phyloP scores from a whole-genome alignment of 2,888 invertebrate genomes.

The Aplocera efformata region DNA sequence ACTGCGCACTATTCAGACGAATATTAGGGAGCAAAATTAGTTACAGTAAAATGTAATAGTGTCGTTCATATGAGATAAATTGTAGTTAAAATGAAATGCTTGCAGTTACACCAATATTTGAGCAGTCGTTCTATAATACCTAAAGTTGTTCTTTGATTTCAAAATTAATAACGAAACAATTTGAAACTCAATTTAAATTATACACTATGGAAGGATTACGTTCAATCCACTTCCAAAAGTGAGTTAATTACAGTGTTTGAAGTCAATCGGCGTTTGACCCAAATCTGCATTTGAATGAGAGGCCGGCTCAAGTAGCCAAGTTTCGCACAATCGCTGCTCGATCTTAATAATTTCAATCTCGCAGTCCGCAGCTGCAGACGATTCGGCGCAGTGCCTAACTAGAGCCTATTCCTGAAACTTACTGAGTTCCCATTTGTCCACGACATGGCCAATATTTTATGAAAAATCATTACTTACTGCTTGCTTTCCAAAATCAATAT shows the following conservation, averaged over 20 bases:
- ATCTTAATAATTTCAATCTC: constrained; percentile 75
- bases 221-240: constrained; percentile 57
- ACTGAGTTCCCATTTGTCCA: too few relatives aligned
- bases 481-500: too few relatives aligned
- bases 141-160: constrained; percentile 2
- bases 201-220: constrained; percentile 34
- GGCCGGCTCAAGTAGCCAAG: constrained; percentile 55
- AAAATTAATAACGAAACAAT: constrained; percentile 9
- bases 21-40: too few relatives aligned
- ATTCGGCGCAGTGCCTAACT: background rate
- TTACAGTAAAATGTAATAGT: too few relatives aligned
- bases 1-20: too few relatives aligned
- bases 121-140: too few relatives aligned
- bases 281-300: constrained; percentile 72
- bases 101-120: too few relatives aligned
- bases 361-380: constrained; percentile 46
- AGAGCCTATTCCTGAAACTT: too few relatives aligned
- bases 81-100: too few relatives aligned
- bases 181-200: constrained; percentile 9
- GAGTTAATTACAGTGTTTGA: constrained; percentile 64
- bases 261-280: constrained; percentile 70
- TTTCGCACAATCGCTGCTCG: constrained; percentile 65
- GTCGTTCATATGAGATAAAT: too few relatives aligned
- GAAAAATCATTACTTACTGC: too few relatives aligned
- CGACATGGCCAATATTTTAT: too few relatives aligned